Percentiles rank a stretch among this genome's conserved stretches.
These are phyloP conservation scores for Polypterus bichir DNA, from an alignment of 2,113 vertebrate genomes.

Conservation along the genomic window DNA sequence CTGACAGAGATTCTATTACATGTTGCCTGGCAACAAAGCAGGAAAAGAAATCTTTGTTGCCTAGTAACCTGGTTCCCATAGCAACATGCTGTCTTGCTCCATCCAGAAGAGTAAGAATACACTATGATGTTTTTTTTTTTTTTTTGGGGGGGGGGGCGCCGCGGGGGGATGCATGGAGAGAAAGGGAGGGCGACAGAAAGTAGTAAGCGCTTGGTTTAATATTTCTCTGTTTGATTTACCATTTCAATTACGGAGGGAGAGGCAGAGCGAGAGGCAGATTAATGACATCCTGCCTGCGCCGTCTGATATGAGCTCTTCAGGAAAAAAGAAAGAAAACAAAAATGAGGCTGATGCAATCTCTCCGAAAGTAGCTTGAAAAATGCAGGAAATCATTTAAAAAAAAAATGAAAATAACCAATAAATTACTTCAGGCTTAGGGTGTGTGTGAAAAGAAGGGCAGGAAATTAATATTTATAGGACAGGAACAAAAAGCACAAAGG, in stretches of 20 bases:
- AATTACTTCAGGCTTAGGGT: too few species aligned
- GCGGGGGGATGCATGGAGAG: conserved; percentile 15
- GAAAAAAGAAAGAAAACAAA: too few species aligned
- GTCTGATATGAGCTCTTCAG: conserved; percentile 30
- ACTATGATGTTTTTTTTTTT: conserved; percentile 41
- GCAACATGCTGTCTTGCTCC: conserved; percentile 54
- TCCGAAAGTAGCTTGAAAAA: too few species aligned
- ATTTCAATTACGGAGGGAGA: conserved; percentile 62
- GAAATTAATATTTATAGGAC: too few species aligned
- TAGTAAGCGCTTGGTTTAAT: conserved; percentile 28
- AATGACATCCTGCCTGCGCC: conserved; percentile 47
- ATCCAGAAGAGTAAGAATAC: conserved; percentile 38
- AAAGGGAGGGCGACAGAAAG: conserved; percentile 3
- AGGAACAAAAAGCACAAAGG: too few species aligned
- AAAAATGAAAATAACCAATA: too few species aligned
- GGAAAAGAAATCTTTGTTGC: conserved; percentile 54
- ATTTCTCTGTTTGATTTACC: conserved; percentile 67
- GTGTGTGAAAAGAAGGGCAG: too few species aligned
- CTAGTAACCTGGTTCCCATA: conserved; percentile 66
- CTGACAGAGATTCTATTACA: conserved; percentile 5
- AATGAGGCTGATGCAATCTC: too few species aligned
- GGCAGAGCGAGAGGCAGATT: conserved; percentile 30
- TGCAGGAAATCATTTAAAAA: too few species aligned
- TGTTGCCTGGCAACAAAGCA: conserved; percentile 31
- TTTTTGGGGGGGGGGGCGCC: conserved; percentile 12